Evolutionary conservation across 2,113 vertebrate genomes (phyloP), one percentile per base, ranked within the genome.

Genomic region (Pelmatolapia mariae): DNA sequence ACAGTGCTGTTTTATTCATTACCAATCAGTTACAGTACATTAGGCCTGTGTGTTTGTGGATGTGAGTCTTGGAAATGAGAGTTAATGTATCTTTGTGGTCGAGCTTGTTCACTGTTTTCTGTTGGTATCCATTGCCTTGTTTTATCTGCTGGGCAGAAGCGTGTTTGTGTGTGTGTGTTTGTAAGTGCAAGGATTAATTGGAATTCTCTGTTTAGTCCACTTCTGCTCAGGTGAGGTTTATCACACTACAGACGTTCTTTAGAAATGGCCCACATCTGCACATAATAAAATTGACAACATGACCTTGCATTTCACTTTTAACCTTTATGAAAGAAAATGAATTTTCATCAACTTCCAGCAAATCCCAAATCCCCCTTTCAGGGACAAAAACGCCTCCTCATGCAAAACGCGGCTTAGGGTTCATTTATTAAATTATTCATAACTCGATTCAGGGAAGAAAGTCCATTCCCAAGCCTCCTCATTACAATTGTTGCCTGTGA

Each of bases 1-100:
- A 4, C 29, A 29, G 4, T 33, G 82, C 71, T 90, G 63, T 79
- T 91, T 85, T 71, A 92, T 91, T 93, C 85, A 91, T 92, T 61
- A 89, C 38, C 43, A 8, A 31, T n/a, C 80, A 47, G 90, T 68
- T 83, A 59, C 31, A 66, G 18, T 59, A 29, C 86, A 86, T 89
- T 89, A 83, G 71, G 29, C n/a, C 5, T 8, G 47, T 79, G 52
- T 76, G 45, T 84, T 36, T 40, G 76, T 84, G 53, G 36, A 50
- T 24, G 80, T 68, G 45, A 57, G 40, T 31, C 73, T 68, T 16
- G 2, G 7, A 11, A 68, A 26, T 36, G 43, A 50, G 73, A 57
- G 80, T 84, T 45, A 26, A 24, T 52, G 61, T 63, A 19, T 83
- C 52, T 68, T 73, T 12, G 43, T 52, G 56, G 29, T 83, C 6